A percentile compares a stretch with the other conserved stretches of the same genome.
Conservation (phyloP, 2,113 vertebrate species). For the Oplegnathus fasciatus region DNA sequence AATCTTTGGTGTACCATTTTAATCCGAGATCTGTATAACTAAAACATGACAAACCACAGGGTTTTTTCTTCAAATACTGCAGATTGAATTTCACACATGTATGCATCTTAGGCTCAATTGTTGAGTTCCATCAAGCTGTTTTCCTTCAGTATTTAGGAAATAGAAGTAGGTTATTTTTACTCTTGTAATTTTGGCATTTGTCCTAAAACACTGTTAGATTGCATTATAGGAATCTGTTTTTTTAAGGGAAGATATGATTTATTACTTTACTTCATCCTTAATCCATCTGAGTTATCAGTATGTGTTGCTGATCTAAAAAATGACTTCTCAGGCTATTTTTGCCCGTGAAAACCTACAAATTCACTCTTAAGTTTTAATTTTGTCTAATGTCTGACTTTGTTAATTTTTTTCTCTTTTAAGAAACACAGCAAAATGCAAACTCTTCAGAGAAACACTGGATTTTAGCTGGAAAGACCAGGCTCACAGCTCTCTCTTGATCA, state of each 20-base stretch:
- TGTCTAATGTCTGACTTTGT: background rate
- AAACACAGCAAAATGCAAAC: background rate
- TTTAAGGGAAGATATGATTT: background rate
- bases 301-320: background rate
- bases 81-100: background rate
- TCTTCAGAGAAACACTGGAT: background rate
- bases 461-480: background rate
- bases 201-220: background rate
- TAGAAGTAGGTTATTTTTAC: background rate
- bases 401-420: background rate
- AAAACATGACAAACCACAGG: background rate
- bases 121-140: background rate
- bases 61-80: background rate
- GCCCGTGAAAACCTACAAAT: background rate
- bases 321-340: background rate
- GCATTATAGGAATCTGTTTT: background rate
- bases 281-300: background rate
- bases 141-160: background rate
- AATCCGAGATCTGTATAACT: background rate
- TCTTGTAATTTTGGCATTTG: background rate
- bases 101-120: background rate
- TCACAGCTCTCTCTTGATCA: background rate
- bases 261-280: background rate
- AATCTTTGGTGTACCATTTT: background rate
- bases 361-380: background rate